Evolutionary conservation across 2,888 invertebrate species (phyloP).

Genomic region (Cyrtodaria siliqua): DNA sequence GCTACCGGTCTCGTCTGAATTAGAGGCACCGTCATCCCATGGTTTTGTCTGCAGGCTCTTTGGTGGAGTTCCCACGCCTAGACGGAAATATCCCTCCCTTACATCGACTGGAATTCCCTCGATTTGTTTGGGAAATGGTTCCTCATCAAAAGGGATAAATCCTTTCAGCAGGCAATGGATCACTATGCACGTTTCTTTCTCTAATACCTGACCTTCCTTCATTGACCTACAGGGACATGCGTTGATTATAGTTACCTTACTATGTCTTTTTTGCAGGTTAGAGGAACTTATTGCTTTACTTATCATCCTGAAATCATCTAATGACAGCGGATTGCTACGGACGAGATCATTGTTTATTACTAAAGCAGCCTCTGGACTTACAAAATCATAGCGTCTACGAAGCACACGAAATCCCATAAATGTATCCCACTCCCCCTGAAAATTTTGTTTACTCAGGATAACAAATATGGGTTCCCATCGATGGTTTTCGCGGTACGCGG

Average conservation of each 20-base stretch:
- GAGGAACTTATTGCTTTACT: constrained; percentile 23
- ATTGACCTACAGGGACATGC: constrained; percentile 51
- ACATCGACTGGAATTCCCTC: constrained; percentile 57
- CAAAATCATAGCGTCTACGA: constrained; percentile 38
- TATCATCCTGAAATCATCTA: constrained; percentile 18
- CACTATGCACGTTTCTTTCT: constrained; percentile 53
- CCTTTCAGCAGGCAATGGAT: constrained; percentile 55
- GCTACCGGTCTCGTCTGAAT: too few relatives aligned
- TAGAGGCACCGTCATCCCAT: too few relatives aligned
- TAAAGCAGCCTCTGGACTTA: constrained; percentile 37
- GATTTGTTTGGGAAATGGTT: constrained; percentile 51
- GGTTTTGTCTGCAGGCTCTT: background rate
- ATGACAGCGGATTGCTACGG: constrained; percentile 25
- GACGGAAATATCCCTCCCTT: constrained; percentile 47
- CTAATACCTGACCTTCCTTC: constrained; percentile 35
- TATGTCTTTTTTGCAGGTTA: constrained; percentile 34
- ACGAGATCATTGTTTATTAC: constrained; percentile 42
- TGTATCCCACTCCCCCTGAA: constrained; percentile 38
- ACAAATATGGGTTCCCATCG: constrained; percentile 56
- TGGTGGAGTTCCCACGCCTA: constrained; percentile 25
- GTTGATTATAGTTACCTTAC: constrained; percentile 44
- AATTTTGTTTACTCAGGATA: constrained; percentile 35
- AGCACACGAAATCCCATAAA: constrained; percentile 56
- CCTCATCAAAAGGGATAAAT: constrained; percentile 59
- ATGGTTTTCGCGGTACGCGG: constrained; percentile 42